Conservation (phyloP, 2,113 vertebrate species). For the Bos javanicus region DNA sequence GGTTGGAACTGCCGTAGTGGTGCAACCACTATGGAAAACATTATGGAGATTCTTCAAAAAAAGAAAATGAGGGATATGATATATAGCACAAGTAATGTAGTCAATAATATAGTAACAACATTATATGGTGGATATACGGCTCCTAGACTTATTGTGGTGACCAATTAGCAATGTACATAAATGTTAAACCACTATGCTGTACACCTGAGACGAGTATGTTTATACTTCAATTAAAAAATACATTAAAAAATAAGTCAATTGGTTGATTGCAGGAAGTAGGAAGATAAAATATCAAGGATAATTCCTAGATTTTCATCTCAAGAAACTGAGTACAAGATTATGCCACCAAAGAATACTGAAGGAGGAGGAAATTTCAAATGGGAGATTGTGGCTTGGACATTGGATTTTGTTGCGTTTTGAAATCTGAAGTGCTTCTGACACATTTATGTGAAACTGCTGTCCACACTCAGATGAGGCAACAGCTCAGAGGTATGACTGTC, state of each 20-base stretch:
- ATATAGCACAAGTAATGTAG: not conserved
- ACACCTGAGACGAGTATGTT: not conserved
- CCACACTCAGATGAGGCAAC: not conserved
- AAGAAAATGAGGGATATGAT: not conserved
- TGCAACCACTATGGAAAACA: not conserved
- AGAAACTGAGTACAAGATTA: not conserved
- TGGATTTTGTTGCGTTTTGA: not conserved
- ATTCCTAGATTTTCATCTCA: not conserved
- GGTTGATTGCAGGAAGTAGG: not conserved
- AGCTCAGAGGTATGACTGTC: not conserved
- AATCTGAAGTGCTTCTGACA: not conserved
- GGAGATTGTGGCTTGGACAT: not conserved
- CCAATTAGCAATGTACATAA: not conserved
- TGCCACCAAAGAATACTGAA: not conserved
- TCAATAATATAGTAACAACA: not conserved
- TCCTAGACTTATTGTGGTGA: not conserved
- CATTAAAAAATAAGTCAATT: not conserved
- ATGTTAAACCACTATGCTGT: not conserved
- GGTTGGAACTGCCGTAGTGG: not conserved
- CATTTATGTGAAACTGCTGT: not conserved
- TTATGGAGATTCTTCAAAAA: not conserved
- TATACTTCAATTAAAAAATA: not conserved
- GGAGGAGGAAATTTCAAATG: not conserved
- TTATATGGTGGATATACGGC: not conserved
- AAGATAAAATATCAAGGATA: not conserved